Evolutionary conservation across 2,888 invertebrate genomes (phyloP), one percentile per base, ranked within the genome.

Genomic region (Chelonus formosanus): DNA sequence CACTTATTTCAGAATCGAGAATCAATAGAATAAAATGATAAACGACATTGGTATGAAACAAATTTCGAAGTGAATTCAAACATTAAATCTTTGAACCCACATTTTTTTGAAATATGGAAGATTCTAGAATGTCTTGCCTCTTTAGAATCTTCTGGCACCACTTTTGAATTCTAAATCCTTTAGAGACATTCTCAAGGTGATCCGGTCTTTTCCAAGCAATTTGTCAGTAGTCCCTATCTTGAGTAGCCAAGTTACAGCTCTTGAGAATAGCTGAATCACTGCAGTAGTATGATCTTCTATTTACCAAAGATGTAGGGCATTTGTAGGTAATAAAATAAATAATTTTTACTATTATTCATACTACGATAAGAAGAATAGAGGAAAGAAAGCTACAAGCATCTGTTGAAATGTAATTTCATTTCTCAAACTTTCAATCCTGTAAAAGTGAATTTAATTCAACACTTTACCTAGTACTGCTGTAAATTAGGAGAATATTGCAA

Each of bases 201-300:
- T 67, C 62, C 74, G 72, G 70, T 77, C 76, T 72, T 71, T 72
- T 59, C 69, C 70, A 65, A 73, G 75, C 20, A 48, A 74, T 75
- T 74, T 73, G 75, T 70, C 71, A 63, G 47, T 64, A 67, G 65
- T 61, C 62, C 54, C n/a, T 10, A 8, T 67, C 4, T 47, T 47
- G n/a, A 48, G 10, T 63, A 69, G 55, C 59, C 56, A 58, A 69
- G 74, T 44, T 74, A 73, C 77, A 75, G 75, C 74, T 73, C 73
- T 76, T 68, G 70, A 77, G 73, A 73, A 78, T 71, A 75, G 76
- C 74, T 73, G 76, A 78, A 78, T 78, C 76, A 76, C 76, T 78
- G 76, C 76, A 70, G 76, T 70, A 73, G 73, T 62, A 67, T 50
- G 62, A 55, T 64, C 66, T 34, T 60, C 63, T 61, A 59, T 57